These are phyloP conservation scores for Himalopsyche tibetana DNA, from an alignment of 2,888 invertebrate species.

Conservation along the genomic window DNA sequence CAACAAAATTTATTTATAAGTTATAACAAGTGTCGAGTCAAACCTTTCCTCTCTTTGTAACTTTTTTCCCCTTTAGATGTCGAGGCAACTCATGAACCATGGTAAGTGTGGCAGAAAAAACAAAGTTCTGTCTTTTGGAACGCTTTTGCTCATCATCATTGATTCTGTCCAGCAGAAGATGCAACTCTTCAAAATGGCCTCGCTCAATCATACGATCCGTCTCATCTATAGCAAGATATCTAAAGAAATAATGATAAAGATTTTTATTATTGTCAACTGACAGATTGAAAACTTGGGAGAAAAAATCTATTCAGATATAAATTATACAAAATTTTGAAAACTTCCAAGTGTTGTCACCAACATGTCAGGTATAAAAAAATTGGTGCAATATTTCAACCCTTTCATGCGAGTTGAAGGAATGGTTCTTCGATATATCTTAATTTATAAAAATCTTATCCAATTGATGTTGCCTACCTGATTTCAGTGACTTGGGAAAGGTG, in stretches of 20 bases:
- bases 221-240: conserved; percentile 96
- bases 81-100: conserved; percentile 90
- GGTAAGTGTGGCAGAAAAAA: conserved; percentile 98
- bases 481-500: conserved; percentile 85
- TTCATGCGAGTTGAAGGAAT: too few species aligned
- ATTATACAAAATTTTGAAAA: too few species aligned
- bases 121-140: conserved; percentile 89
- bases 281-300: too few species aligned
- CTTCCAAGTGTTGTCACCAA: too few species aligned
- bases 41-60: conserved; percentile 67
- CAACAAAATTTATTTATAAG: too few species aligned
- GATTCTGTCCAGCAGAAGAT: conserved; percentile 86
- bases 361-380: too few species aligned
- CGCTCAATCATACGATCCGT: conserved; percentile 98
- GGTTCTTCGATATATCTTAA: too few species aligned
- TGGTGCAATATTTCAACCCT: too few species aligned
- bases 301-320: too few species aligned
- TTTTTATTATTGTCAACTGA: too few species aligned
- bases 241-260: conserved; percentile 69
- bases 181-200: conserved; percentile 96
- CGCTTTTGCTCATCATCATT: conserved; percentile 82
- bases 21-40: background rate
- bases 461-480: conserved; percentile 78
- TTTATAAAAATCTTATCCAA: background rate
- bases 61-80: conserved; percentile 81